Evolutionary conservation across 30 jellyfish, hydroid and myxozoan genomes (phyloP).

Genomic region (Cassiopea xamachana): DNA sequence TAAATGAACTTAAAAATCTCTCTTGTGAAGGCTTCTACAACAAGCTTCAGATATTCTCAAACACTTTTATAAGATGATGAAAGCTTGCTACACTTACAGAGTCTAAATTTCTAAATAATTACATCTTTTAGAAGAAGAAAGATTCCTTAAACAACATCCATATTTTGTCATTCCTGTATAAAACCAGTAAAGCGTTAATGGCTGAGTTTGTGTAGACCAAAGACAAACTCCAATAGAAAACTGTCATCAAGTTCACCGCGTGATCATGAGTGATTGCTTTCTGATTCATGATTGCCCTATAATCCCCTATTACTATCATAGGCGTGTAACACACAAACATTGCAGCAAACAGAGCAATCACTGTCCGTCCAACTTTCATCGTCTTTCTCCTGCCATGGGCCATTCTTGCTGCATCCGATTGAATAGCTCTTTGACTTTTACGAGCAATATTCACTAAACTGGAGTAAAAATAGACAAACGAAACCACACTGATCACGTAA

Average conservation of each 20-base stretch:
- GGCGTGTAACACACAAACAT: constrained; percentile 58
- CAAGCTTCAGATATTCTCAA: no score
- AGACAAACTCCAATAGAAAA: constrained; percentile 49
- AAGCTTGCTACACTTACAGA: no score
- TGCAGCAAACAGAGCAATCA: constrained; percentile 34
- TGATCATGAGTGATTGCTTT: constrained; percentile 26
- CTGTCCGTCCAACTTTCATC: constrained; percentile 22
- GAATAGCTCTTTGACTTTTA: constrained; percentile 8
- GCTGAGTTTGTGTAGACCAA: constrained; percentile 57
- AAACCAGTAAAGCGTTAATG: constrained; percentile 30
- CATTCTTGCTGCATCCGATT: background rate
- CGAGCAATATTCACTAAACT: constrained; percentile 40
- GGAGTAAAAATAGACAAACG: constrained; percentile 39
- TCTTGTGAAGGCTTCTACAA: no score
- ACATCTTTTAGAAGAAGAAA: constrained; percentile 10
- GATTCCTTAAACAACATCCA: constrained; percentile 29
- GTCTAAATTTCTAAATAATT: background rate
- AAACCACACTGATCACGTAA: constrained; percentile 20
- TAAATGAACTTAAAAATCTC: no score
- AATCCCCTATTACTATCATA: constrained; percentile 27
- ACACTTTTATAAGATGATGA: no score
- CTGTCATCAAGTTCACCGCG: constrained; percentile 10
- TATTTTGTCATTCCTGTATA: constrained; percentile 22
- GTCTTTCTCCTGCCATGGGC: background rate
- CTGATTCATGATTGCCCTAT: constrained; percentile 38